phyloP scores from a whole-genome alignment of 2,113 vertebrate species.

The Trogon surrucura region DNA sequence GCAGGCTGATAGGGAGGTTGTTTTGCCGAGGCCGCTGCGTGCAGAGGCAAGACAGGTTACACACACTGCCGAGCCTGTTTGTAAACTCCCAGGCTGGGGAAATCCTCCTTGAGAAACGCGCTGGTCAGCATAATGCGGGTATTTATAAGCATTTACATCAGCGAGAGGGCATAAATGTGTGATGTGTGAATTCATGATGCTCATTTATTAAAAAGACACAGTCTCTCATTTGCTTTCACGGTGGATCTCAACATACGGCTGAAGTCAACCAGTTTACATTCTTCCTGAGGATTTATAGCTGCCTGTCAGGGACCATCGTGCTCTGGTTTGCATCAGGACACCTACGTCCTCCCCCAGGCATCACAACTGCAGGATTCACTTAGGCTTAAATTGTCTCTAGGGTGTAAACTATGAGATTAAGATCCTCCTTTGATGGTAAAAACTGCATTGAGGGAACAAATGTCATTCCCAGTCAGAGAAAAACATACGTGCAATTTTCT shows the following conservation, averaged over 20 bases:
- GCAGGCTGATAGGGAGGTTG: background rate
- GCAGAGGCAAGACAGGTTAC: background rate
- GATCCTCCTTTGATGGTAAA: background rate
- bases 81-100: background rate
- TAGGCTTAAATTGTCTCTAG: background rate
- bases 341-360: background rate
- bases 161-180: background rate
- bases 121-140: background rate
- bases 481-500: background rate
- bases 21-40: background rate
- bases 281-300: background rate
- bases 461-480: background rate
- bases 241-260: background rate
- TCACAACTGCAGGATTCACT: background rate
- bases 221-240: accelerated
- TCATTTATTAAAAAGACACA: accelerated
- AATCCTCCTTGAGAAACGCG: background rate
- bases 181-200: background rate
- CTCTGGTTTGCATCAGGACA: background rate
- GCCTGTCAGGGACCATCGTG: background rate
- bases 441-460: background rate
- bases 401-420: background rate
- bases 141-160: background rate
- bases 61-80: background rate
- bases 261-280: background rate